Percentiles rank a stretch among this genome's conserved stretches.
Conservation (phyloP, 2,797 vertebrate species). For the Epinephelus awoara region DNA sequence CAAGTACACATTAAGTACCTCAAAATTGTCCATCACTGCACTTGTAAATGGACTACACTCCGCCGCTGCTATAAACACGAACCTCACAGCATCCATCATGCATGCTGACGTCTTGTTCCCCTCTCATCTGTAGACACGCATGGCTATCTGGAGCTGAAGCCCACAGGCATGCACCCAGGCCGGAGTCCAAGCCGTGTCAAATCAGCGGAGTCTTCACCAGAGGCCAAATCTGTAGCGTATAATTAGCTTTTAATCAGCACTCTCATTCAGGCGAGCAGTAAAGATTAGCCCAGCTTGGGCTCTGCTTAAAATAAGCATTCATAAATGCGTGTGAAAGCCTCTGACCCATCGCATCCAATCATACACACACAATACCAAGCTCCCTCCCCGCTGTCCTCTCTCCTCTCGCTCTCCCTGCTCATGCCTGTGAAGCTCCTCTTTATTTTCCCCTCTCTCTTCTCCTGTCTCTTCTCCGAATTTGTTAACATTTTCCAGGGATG, state of each 20-base stretch:
- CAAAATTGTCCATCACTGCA: neutral
- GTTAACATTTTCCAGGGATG: slow-evolving; percentile 43
- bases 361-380: slow-evolving; percentile 67
- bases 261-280: slow-evolving; percentile 82
- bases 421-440: slow-evolving; percentile 45
- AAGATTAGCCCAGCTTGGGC: slow-evolving; percentile 79
- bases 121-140: slow-evolving; percentile 53
- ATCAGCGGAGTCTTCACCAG: slow-evolving; percentile 82
- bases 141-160: slow-evolving; percentile 66
- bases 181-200: slow-evolving; percentile 76
- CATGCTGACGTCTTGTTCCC: slow-evolving; percentile 52
- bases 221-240: slow-evolving; percentile 87
- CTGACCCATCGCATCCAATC: slow-evolving; percentile 79
- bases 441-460: slow-evolving; percentile 26
- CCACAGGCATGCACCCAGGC: slow-evolving; percentile 70
- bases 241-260: slow-evolving; percentile 89
- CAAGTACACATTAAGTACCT: neutral
- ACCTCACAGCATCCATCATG: slow-evolving; percentile 46
- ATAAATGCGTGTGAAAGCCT: slow-evolving; percentile 81
- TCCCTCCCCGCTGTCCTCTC: slow-evolving; percentile 49
- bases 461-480: slow-evolving; percentile 31
- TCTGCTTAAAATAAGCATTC: slow-evolving; percentile 85
- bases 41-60: slow-evolving; percentile 24
- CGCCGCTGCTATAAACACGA: slow-evolving; percentile 39
- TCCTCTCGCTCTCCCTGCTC: slow-evolving; percentile 17